Evolutionary conservation across 2,797 vertebrate species (phyloP).

Genomic region (Brachyrhaphis roseni): DNA sequence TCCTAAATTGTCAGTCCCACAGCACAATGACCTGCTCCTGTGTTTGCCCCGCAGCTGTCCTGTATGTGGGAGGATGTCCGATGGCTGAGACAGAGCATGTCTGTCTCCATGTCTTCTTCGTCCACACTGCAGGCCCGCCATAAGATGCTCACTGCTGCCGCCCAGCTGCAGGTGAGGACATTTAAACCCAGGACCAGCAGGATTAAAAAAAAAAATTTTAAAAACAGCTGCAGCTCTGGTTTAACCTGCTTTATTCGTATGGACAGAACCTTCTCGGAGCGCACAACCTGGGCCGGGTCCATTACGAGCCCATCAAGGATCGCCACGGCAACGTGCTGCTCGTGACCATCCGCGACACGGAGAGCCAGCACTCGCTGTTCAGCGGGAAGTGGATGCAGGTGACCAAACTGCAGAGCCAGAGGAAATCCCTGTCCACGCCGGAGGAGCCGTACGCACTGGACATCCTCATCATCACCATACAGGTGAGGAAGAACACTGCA

Average conservation of each 20-base stretch:
- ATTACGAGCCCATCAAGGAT: slow-evolving; percentile 97
- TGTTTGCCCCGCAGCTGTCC: slow-evolving; percentile 83
- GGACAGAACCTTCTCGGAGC: slow-evolving; percentile 94
- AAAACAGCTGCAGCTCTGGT: not conserved
- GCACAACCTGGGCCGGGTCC: slow-evolving; percentile 93
- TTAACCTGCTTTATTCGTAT: not conserved
- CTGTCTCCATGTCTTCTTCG: slow-evolving; percentile 91
- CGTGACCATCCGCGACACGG: slow-evolving; percentile 91
- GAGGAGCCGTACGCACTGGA: slow-evolving; percentile 97
- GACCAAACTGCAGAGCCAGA: slow-evolving; percentile 96
- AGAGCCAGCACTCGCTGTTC: slow-evolving; percentile 90
- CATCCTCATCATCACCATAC: slow-evolving; percentile 96
- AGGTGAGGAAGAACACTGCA: slow-evolving; percentile 76
- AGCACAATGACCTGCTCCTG: not conserved
- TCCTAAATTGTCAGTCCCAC: not conserved
- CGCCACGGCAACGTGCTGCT: slow-evolving; percentile 94
- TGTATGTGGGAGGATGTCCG: slow-evolving; percentile 99
- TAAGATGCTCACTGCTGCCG: slow-evolving; percentile 95
- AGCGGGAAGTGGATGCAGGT: slow-evolving; percentile 96
- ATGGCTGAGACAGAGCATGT: slow-evolving; percentile 92
- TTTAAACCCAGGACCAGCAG: not conserved
- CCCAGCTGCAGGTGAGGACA: slow-evolving; percentile 90
- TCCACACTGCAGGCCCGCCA: slow-evolving; percentile 92
- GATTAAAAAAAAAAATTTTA: too few species aligned
- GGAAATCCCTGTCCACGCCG: slow-evolving; percentile 96